phyloP scores from a whole-genome alignment of 1,140 invertebrate genomes.

The Apis mellifera region Amel_HAv3.1 CM009939.2:2826501-2827000 shows the following conservation, averaged over 20 bases:
- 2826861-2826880: no score
- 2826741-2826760: not conserved
- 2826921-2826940: not conserved
- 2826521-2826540: not conserved
- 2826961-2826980: not conserved
- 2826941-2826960: not conserved
- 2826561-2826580: not conserved
- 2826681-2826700: not conserved
- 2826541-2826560: not conserved
- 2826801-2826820: conserved; percentile 9
- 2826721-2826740: not conserved
- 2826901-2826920: not conserved
- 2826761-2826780: not conserved
- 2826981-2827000: conserved; percentile 7
- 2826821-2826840: not conserved
- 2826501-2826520: not conserved
- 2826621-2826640: not conserved
- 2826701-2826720: not conserved
- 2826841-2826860: no score
- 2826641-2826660: not conserved
- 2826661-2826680: not conserved
- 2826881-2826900: not conserved
- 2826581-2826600: not conserved
- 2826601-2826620: no score
- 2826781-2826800: not conserved